Evolutionary conservation across 64 coral and sea anemone species (phyloP).

Genomic region (Montipora capricornis): DNA sequence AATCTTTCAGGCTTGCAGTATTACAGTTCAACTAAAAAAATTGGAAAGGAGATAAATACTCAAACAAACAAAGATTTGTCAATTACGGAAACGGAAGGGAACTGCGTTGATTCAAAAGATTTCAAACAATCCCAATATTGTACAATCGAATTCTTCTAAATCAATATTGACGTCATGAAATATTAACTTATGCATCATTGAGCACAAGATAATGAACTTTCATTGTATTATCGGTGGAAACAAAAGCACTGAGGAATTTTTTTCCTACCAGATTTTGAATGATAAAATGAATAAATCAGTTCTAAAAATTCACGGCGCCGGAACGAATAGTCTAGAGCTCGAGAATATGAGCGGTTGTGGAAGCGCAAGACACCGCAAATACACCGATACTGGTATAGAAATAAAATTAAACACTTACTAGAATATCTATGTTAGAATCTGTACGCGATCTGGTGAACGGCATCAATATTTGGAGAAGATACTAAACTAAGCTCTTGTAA

Average conservation of each 20-base stretch:
- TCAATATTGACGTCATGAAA: conserved; percentile 14
- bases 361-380: background rate
- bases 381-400: background rate
- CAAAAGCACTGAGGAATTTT: background rate
- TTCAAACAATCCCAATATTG: background rate
- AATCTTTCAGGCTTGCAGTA: background rate
- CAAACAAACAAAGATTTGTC: no score
- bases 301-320: background rate
- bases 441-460: background rate
- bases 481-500: conserved; percentile 37
- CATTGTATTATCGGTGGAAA: background rate
- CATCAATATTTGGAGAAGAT: conserved; percentile 20
- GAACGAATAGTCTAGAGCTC: background rate
- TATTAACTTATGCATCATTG: background rate
- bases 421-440: background rate
- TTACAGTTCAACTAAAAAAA: background rate
- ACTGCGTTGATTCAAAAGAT: background rate
- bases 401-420: background rate
- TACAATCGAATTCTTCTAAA: background rate
- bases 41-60: no score
- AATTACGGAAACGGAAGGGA: background rate
- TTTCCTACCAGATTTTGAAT: background rate
- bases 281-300: background rate
- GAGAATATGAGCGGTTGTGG: background rate
- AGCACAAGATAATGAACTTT: background rate